Percentiles rank a stretch among this genome's conserved stretches.
Conservation (phyloP, 2,797 vertebrate species). For the Momotus momota region DNA sequence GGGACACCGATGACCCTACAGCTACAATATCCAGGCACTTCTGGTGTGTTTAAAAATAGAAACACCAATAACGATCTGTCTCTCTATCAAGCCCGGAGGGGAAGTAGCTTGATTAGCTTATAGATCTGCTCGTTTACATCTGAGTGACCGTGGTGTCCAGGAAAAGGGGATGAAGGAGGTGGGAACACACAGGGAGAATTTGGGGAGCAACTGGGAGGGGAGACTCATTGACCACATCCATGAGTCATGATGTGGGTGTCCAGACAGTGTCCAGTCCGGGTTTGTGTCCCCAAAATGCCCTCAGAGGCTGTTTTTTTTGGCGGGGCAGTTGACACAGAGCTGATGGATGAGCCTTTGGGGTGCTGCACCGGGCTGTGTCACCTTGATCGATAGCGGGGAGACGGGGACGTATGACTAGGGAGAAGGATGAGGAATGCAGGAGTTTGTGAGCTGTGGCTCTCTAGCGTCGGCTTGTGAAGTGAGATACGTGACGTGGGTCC, state of each 20-base stretch:
- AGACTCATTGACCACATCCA: rapidly evolving
- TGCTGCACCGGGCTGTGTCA: rapidly evolving
- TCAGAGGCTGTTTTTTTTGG: rapidly evolving
- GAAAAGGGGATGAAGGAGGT: not conserved
- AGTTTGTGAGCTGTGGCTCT: not conserved
- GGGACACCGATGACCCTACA: not conserved
- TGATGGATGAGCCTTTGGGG: not conserved
- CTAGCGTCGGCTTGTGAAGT: rapidly evolving
- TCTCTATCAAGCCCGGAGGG: not conserved
- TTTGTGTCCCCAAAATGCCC: not conserved
- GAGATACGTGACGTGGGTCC: rapidly evolving
- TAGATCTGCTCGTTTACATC: not conserved
- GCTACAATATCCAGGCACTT: not conserved
- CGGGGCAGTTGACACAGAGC: rapidly evolving
- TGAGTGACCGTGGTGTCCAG: rapidly evolving
- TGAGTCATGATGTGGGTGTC: not conserved
- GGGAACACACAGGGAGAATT: not conserved
- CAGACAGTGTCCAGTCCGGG: rapidly evolving
- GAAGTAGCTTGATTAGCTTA: conserved; percentile 15
- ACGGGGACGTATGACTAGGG: rapidly evolving
- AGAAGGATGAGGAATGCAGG: not conserved
- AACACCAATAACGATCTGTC: not conserved
- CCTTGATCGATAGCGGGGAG: rapidly evolving
- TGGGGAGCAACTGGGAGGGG: not conserved
- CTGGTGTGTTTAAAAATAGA: not conserved